Percentiles rank a stretch among this genome's conserved stretches.
Conservation (phyloP, 2,797 vertebrate genomes). For the Intellagama lesueurii region DNA sequence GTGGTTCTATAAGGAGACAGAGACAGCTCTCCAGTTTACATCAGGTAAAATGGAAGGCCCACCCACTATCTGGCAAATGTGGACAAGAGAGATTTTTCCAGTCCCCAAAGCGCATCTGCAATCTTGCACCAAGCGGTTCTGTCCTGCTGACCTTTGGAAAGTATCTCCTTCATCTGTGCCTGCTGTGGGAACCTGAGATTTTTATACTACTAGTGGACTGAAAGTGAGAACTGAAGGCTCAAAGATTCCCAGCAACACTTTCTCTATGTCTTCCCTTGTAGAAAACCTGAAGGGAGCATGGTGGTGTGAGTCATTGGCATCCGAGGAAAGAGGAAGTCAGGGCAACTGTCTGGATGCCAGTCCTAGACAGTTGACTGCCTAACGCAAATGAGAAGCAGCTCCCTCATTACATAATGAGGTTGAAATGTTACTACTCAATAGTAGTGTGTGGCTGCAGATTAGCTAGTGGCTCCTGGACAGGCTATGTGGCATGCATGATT, state of each 20-base stretch:
- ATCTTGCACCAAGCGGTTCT: background rate
- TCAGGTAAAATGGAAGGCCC: background rate
- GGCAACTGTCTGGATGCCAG: background rate
- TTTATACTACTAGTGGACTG: background rate
- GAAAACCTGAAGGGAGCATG: background rate
- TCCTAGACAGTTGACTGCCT: background rate
- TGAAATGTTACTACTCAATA: too few relatives aligned
- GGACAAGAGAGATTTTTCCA: background rate
- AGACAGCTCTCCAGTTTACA: background rate
- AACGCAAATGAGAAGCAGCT: background rate
- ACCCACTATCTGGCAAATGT: background rate
- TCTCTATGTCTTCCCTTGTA: background rate
- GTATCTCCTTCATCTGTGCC: background rate
- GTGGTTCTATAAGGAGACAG: background rate
- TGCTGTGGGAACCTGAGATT: background rate
- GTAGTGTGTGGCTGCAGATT: too few relatives aligned
- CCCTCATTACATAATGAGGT: too few relatives aligned
- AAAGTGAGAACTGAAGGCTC: background rate
- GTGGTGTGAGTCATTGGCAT: too few relatives aligned
- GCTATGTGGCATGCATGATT: too few relatives aligned
- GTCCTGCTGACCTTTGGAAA: background rate
- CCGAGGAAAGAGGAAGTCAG: background rate
- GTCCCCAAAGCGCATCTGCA: background rate
- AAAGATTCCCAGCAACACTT: background rate
- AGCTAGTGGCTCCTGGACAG: too few relatives aligned